phyloP scores from a whole-genome alignment of 2,113 vertebrate genomes.

The Microcebus griseorufus region DNA sequence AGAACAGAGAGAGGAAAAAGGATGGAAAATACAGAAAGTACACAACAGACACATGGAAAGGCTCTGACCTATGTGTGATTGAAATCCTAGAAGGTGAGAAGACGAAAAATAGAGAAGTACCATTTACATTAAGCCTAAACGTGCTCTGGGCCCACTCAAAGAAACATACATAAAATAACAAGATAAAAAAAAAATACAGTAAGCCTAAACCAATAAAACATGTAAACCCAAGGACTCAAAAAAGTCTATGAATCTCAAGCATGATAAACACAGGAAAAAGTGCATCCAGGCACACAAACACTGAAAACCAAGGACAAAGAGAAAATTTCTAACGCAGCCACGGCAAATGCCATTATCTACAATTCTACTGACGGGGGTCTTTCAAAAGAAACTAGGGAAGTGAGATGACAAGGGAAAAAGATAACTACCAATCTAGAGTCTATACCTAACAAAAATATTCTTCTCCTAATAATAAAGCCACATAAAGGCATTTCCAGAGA shows the following conservation, averaged over 20 bases:
- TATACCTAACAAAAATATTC: accelerated
- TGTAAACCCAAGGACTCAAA: too few species aligned
- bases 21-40: accelerated
- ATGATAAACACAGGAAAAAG: not conserved
- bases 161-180: too few species aligned
- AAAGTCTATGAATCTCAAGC: not conserved
- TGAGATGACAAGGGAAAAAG: too few species aligned
- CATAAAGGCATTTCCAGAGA: not conserved
- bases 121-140: not conserved
- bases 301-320: not conserved
- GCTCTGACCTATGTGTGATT: accelerated
- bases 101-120: too few species aligned
- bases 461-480: not conserved
- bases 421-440: accelerated
- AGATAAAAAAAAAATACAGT: too few species aligned
- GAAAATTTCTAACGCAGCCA: not conserved
- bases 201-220: not conserved
- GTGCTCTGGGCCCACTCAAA: too few species aligned
- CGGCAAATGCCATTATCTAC: accelerated
- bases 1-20: not conserved
- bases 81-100: accelerated
- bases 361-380: accelerated
- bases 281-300: accelerated
- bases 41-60: accelerated
- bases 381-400: not conserved